A percentile compares a stretch with the other conserved stretches of the same genome.
Evolutionary conservation across 2,888 invertebrate genomes (phyloP).

Genomic region (Melinaea menophilus): DNA sequence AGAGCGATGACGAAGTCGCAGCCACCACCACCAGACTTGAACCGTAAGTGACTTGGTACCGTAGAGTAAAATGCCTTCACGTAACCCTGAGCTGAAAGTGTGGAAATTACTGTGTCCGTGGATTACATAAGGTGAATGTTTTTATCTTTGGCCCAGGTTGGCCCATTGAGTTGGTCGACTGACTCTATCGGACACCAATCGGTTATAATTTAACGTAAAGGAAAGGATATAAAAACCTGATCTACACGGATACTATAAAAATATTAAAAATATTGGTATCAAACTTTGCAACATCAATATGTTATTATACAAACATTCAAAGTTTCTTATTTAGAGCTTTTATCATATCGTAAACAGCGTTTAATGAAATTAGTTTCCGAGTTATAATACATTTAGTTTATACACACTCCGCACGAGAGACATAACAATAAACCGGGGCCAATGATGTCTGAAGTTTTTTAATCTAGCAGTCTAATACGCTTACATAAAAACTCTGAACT

Average conservation of each 20-base stretch:
- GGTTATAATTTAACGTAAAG: too few species aligned
- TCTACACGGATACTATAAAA: too few species aligned
- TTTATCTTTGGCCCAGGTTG: not conserved
- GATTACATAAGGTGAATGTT: not conserved
- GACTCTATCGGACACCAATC: too few species aligned
- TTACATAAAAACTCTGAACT: slow-evolving; percentile 22
- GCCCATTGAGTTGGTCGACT: too few species aligned
- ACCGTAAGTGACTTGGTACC: slow-evolving; percentile 55
- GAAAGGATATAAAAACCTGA: too few species aligned
- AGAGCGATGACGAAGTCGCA: slow-evolving; percentile 85
- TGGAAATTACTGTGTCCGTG: slow-evolving; percentile 2
- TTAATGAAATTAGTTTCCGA: slow-evolving; percentile 6
- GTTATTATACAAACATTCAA: too few species aligned
- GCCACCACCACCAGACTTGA: slow-evolving; percentile 60
- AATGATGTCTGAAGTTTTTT: slow-evolving; percentile 25
- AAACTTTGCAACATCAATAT: too few species aligned
- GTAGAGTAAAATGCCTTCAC: not conserved
- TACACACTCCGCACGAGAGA: slow-evolving; percentile 9
- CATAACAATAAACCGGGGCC: slow-evolving; percentile 16
- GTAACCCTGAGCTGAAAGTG: slow-evolving; percentile 2
- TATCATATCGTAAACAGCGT: slow-evolving; percentile 2
- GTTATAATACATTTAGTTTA: not conserved
- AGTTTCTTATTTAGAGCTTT: too few species aligned
- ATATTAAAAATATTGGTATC: too few species aligned
- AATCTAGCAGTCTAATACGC: slow-evolving; percentile 25